Evolutionary conservation across 2,113 vertebrate genomes (phyloP).

Genomic region (Piaya cayana): DNA sequence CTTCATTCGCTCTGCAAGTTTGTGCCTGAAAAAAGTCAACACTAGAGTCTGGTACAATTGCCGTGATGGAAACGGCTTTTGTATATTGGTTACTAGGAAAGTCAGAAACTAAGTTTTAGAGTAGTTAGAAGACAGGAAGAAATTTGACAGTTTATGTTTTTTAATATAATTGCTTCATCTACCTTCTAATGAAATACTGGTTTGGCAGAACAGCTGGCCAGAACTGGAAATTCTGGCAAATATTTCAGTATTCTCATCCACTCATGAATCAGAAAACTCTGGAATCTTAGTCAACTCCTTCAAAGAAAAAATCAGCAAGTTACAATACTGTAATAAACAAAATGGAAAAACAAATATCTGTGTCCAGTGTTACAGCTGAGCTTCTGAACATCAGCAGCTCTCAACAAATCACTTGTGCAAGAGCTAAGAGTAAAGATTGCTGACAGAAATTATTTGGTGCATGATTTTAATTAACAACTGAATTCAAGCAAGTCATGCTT

Average conservation of each 20-base stretch:
- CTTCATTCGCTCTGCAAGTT: neutral
- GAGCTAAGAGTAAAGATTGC: neutral
- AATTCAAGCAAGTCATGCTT: neutral
- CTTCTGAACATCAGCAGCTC: neutral
- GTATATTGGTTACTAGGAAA: neutral
- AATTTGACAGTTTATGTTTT: neutral
- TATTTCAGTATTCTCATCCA: neutral
- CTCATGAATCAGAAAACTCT: neutral
- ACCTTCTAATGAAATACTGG: neutral
- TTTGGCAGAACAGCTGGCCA: neutral
- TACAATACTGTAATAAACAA: neutral
- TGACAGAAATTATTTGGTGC: neutral
- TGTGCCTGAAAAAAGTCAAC: neutral
- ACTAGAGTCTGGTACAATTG: neutral
- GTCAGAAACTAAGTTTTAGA: neutral
- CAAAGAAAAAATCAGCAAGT: neutral
- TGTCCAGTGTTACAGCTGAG: neutral
- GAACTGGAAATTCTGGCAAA: constrained; percentile 26
- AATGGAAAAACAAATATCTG: neutral
- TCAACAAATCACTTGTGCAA: neutral
- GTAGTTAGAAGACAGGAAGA: neutral
- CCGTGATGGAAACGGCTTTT: neutral
- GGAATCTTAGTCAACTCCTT: neutral
- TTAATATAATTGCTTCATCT: constrained; percentile 9
- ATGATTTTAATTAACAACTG: constrained; percentile 39